These are phyloP conservation scores for Drosophila gaucha DNA, from an alignment of 2,888 invertebrate genomes.

Conservation along the genomic window DNA sequence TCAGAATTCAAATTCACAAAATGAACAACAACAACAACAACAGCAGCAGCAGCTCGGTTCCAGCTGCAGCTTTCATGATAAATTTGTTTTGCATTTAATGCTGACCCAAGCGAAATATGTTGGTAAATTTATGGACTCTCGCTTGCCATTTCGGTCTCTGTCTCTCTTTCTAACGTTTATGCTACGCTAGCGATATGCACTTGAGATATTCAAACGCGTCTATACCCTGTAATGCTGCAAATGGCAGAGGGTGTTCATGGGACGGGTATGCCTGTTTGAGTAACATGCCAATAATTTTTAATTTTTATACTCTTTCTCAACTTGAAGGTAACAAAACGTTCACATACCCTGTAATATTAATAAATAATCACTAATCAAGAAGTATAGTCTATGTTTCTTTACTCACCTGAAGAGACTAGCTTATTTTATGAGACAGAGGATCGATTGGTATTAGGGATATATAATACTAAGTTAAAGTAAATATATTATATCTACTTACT, in stretches of 20 bases:
- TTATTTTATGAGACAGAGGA: too few relatives aligned
- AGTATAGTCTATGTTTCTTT: too few relatives aligned
- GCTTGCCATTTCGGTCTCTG: not conserved
- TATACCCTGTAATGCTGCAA: constrained; percentile 13
- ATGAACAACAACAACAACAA: constrained; percentile 4
- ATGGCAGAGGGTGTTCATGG: not conserved
- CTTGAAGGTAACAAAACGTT: too few relatives aligned
- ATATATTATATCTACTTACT: too few relatives aligned
- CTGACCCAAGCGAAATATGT: constrained; percentile 59
- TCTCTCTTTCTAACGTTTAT: not conserved
- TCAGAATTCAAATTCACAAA: constrained; percentile 46
- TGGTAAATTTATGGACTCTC: constrained; percentile 61
- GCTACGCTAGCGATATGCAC: constrained; percentile 28
- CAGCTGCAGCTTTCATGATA: constrained; percentile 56
- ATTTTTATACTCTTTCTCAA: too few relatives aligned
- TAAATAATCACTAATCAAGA: too few relatives aligned
- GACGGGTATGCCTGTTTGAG: too few relatives aligned
- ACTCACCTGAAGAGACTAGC: too few relatives aligned
- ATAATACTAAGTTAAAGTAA: too few relatives aligned
- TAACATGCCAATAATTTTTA: too few relatives aligned
- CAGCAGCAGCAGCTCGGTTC: not conserved
- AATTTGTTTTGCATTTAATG: constrained; percentile 67
- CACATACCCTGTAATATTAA: constrained; percentile 2
- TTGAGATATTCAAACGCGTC: constrained; percentile 34
- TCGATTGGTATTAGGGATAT: too few relatives aligned